phyloP scores from a whole-genome alignment of 2,113 vertebrate species.

The Nycticryphes semicollaris region DNA sequence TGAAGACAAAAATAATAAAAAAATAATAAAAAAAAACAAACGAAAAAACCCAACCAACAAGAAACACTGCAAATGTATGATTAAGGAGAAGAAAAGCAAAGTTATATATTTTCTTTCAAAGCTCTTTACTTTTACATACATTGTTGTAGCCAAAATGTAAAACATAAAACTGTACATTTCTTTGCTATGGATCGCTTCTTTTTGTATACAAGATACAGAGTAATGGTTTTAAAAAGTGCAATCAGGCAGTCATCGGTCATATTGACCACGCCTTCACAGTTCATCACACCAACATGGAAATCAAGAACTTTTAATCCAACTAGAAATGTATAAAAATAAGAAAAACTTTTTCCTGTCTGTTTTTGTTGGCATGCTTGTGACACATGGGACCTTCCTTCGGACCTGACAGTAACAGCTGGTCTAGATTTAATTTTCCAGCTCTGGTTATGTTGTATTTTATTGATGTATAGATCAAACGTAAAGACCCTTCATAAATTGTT shows the following conservation, averaged over 20 bases:
- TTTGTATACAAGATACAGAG: slow-evolving; percentile 75
- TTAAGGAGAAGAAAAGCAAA: slow-evolving; percentile 70
- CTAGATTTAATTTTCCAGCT: slow-evolving; percentile 75
- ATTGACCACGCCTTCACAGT: slow-evolving; percentile 84
- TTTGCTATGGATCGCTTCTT: slow-evolving; percentile 76
- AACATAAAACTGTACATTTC: slow-evolving; percentile 76
- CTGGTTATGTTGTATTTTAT: slow-evolving; percentile 80
- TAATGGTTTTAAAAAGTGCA: slow-evolving; percentile 76
- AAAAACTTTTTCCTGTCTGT: slow-evolving; percentile 75
- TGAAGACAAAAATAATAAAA: slow-evolving; percentile 80
- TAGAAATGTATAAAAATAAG: slow-evolving; percentile 74
- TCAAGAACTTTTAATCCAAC: slow-evolving; percentile 73
- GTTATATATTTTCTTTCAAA: slow-evolving; percentile 85
- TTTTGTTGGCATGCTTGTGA: slow-evolving; percentile 88
- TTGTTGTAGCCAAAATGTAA: slow-evolving; percentile 88
- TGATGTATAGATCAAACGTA: slow-evolving; percentile 80
- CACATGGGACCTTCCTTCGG: slow-evolving; percentile 73
- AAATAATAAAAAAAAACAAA: background rate
- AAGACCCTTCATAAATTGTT: slow-evolving; percentile 81
- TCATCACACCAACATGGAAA: slow-evolving; percentile 74
- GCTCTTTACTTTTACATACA: slow-evolving; percentile 88
- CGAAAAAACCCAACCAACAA: slow-evolving; percentile 7
- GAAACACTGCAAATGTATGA: slow-evolving; percentile 82
- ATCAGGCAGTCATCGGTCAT: slow-evolving; percentile 83
- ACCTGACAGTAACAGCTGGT: slow-evolving; percentile 75